Evolutionary conservation across 2,797 vertebrate genomes (phyloP), one percentile per base, ranked within the genome.

Genomic region (Orientallactaga sibirica): DNA sequence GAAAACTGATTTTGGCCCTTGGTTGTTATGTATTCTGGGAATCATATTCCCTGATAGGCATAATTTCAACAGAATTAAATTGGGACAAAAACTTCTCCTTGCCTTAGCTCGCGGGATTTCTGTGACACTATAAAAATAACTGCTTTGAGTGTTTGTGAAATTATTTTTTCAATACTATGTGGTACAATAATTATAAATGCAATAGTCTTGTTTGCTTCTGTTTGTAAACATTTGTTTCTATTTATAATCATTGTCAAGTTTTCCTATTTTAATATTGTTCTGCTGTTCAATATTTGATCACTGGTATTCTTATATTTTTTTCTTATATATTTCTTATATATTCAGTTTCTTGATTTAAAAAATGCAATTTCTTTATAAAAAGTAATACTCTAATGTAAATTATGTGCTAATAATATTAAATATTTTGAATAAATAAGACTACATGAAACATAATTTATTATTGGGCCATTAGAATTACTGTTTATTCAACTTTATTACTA

Each of bases 191-290:
- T 89, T 90, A 82, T 85, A 92, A 91, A 88, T 29, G 37, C 0
- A 82, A 37, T 12, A 93, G 4, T 3, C 89, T 75, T 48, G 19
- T 6, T 70, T 61, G 5, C 10, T 87, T 70, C 24, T 55, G 58
- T 94, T 94, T 68, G 5, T 77, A 92, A 24, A 19, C 4, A 86
- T 2, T n/a, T 89, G 14, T 61, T 68, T 86, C 15, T 86, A 20
- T 55, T 48, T 62, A 20, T 58, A 88, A 43, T 61, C 12, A 2
- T 67, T 84, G 2, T 25, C 62, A 62, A 19, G n/a, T 71, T 81
- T 88, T 92, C 71, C 74, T 73, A 68, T 87, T 94, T 94, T 95
- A 74, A 48, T 55, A 55, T 29, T 90, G 85, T 94, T 75, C 4
- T 85, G 43, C 24, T 87, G 37, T 8, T 62, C 15, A 24, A 3